Evolutionary conservation across 2,113 vertebrate species (phyloP), one percentile per base, ranked within the genome.

Genomic region (Haemorhous mexicanus): DNA sequence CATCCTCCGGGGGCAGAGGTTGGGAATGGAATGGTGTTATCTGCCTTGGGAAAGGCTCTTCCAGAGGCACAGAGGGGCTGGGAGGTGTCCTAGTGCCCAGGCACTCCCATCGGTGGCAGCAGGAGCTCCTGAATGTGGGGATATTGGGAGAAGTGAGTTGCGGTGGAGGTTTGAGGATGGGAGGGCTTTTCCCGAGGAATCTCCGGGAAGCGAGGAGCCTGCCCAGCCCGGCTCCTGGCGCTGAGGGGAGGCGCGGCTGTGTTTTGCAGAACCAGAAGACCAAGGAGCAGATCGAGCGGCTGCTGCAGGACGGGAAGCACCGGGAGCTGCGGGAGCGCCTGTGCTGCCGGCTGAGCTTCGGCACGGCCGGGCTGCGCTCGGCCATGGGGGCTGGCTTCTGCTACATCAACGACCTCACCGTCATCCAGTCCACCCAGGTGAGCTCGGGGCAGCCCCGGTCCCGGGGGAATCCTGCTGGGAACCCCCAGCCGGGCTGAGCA

Each of bases 351-450:
- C 98, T 99, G 97, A 98, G 94, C 26, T 99, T 99, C 37, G 99
- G 99, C 39, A 99, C 99, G 0, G 99, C 99, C 0, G 99, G 99
- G 22, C 98, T 99, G 49, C 97, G 99, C 95, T 99, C 99, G 0
- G 97, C 98, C 3, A 99, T 99, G 99, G 99, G 99, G 2, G 99
- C 99, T 0, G 99, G 99, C 0, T 99, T 99, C 90, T 98, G 98
- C 96, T 98, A 98, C 94, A 99, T 99, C 73, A 99, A 99, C 9
- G 99, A 99, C 79, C 98, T 99, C n/a, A 99, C 99, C 0, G 89
- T 99, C 62, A 99, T 99, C 97, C 99, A 99, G 78, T 98, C 99
- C 47, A 99, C 99, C 1, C 99, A 99, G 98, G 99, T 99, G 62
- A 96, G 74, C 14, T 0, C 0, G 2, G 10, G 16, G 23, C 3